Percentiles rank a stretch among this genome's conserved stretches.
These are phyloP conservation scores for Nineta flava DNA, from an alignment of 2,888 invertebrate genomes.

Conservation along the genomic window DNA sequence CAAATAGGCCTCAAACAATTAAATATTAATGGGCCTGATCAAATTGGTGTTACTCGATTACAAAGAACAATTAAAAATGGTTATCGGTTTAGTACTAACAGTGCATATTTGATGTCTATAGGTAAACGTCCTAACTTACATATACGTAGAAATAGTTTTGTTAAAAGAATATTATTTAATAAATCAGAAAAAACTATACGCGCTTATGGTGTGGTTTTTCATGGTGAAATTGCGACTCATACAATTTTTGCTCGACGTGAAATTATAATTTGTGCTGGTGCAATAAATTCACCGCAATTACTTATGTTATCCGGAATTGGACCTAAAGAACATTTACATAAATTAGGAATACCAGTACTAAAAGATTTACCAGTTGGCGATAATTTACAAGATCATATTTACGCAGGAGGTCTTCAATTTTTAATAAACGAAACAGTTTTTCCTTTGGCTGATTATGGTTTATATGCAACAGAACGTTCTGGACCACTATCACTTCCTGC, in stretches of 20 bases:
- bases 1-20: constrained; percentile 41
- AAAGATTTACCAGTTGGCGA: constrained; percentile 46
- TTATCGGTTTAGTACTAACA: constrained; percentile 46
- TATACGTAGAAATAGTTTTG: constrained; percentile 45
- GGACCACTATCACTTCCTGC: constrained; percentile 47
- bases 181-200: constrained; percentile 37
- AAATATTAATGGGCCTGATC: constrained; percentile 43
- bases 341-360: constrained; percentile 35
- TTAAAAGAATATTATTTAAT: constrained; percentile 41
- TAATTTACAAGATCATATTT: constrained; percentile 54
- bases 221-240: constrained; percentile 31
- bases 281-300: constrained; percentile 62
- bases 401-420: constrained; percentile 46
- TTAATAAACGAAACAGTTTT: constrained; percentile 25
- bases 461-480: constrained; percentile 18
- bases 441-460: not conserved
- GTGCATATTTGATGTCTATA: constrained; percentile 47
- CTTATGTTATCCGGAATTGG: constrained; percentile 68
- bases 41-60: constrained; percentile 42
- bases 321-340: constrained; percentile 39
- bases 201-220: constrained; percentile 41
- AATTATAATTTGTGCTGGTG: constrained; percentile 59
- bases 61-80: constrained; percentile 50
- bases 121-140: constrained; percentile 23
- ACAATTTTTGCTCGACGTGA: constrained; percentile 47